Base-by-base conservation (phyloP, 2,797 vertebrate genomes). In the Eulemur mongoz region DNA sequence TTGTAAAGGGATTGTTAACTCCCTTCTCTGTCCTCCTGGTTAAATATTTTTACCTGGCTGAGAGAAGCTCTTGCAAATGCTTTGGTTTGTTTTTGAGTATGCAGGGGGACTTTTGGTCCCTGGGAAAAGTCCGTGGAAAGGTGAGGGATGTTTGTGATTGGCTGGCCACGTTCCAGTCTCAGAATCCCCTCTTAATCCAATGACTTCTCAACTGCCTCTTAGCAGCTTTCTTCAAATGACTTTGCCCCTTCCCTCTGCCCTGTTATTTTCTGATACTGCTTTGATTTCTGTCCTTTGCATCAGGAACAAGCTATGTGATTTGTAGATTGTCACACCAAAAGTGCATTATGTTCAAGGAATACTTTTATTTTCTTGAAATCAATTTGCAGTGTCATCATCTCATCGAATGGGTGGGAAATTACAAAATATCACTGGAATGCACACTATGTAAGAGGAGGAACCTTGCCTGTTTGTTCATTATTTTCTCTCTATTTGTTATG, bases 61-160 rank as follows among this genome's bases (percentile, higher is more conserved):
- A 45, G 43, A 65, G 35, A 85, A 93, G 69, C 20, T 40, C 12
- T 43, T 94, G 35, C 43, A 67, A 32, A 75, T 63, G 78, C 61
- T 92, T 81, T 30, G n/a, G 81, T 38, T 79, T 70, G 79, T 89
- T 9, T 95, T 93, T 96, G 89, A 87, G 82, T 88, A 43, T 11
- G 25, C 38, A 61, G 63, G 82, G 80, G 80, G 22, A 0, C 23
- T 69, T 93, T 81, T 27, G 38, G 20, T 90, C 67, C 59, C 69
- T 35, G 83, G 38, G 40, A 82, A 90, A 85, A 50, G 48, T 13
- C 4, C 0, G 6, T 30, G 14, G 35, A 52, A 54, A 7, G 4
- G 50, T 35, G 38, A 30, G 0, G 59, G 4, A 25, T n/a, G 14
- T 88, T 94, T 69, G 73, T n/a, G 30, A 73, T 76, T 92, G 48